Percentiles rank a stretch among this genome's conserved stretches.
Conservation (phyloP, 1,140 invertebrate genomes). For the Hypothenemus hampei region DNA sequence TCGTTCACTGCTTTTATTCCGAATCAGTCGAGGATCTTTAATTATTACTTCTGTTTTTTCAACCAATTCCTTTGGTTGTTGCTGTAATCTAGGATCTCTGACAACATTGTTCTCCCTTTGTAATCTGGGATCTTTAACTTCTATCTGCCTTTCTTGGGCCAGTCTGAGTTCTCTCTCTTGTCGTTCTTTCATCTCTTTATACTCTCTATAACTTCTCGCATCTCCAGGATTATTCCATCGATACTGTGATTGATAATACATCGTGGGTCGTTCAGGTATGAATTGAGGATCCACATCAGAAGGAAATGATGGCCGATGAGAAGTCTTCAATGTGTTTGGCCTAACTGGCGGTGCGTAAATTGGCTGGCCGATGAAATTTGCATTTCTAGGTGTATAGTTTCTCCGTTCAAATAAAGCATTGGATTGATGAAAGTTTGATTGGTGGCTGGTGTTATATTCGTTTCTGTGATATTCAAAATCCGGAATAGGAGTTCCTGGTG, state of each 20-base stretch:
- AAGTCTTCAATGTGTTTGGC: too few species aligned
- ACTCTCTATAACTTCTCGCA: constrained; percentile 27
- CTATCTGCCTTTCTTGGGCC: constrained; percentile 8
- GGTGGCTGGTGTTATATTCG: too few species aligned
- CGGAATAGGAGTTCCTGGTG: not conserved
- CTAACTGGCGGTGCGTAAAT: too few species aligned
- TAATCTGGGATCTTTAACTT: constrained; percentile 21
- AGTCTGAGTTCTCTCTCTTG: constrained; percentile 11
- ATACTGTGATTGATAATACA: not conserved
- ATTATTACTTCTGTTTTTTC: not conserved
- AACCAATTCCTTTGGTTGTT: not conserved
- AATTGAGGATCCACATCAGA: too few species aligned
- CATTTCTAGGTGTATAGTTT: too few species aligned
- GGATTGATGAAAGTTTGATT: too few species aligned
- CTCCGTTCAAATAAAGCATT: too few species aligned
- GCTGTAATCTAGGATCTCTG: constrained; percentile 18
- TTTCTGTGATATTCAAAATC: too few species aligned
- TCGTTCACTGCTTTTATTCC: not conserved
- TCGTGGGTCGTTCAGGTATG: too few species aligned
- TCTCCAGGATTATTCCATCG: constrained; percentile 14
- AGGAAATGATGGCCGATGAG: too few species aligned
- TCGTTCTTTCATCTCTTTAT: constrained; percentile 26
- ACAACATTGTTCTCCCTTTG: constrained; percentile 1
- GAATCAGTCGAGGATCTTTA: not conserved
- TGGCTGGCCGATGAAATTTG: too few species aligned